Base-by-base conservation (phyloP, 2,888 invertebrate species). In the Megaustenia siamemsis region DNA sequence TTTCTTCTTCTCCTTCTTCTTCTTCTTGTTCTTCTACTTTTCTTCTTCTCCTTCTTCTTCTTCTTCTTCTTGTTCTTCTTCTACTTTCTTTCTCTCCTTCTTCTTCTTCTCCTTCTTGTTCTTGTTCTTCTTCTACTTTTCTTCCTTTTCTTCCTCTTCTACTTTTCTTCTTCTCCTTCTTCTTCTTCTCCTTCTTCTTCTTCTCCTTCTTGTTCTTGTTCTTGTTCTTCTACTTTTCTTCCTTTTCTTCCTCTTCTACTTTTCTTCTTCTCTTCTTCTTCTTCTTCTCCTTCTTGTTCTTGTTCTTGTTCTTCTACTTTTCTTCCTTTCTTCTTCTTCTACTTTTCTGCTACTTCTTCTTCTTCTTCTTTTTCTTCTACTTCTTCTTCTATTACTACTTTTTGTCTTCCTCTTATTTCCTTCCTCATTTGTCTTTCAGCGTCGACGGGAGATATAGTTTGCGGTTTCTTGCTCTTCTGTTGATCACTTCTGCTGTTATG, bases 271-370 rank as follows among this genome's bases (percentile, higher is more conserved):
- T 66, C 66, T 28, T 66, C 53, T 40, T 63, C 66, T 79, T 66
- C 53, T 66, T 66, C 40, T 66, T 56, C 32, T 56, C 63, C 66
- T 38, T 66, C 45, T 66, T 35, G 66, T 66, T 66, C 63, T 66
- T 43, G 38, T 79, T 66, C 66, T 32, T 40, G 18, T 43, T 24
- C 66, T 38, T 66, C 45, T 66, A 18, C 66, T 56, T 66, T 66
- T 43, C 79, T 79, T 66, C n/a, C 28, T 79, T 28, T 79, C 79
- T 66, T 66, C 60, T 6, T 60, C 53, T 49, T 66, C 45, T 35
- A 60, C 38, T 63, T 63, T 63, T 63, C 43, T 35, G 21, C n/a
- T 60, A 24, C n/a, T n/a, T 60, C 24, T n/a, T 60, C 60, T n/a
- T 60, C 4, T 60, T 60, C 60, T 60, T n/a, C 60, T 60, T 24